Base-by-base conservation (phyloP, 2,797 vertebrate genomes). In the Helostoma temminkii region DNA sequence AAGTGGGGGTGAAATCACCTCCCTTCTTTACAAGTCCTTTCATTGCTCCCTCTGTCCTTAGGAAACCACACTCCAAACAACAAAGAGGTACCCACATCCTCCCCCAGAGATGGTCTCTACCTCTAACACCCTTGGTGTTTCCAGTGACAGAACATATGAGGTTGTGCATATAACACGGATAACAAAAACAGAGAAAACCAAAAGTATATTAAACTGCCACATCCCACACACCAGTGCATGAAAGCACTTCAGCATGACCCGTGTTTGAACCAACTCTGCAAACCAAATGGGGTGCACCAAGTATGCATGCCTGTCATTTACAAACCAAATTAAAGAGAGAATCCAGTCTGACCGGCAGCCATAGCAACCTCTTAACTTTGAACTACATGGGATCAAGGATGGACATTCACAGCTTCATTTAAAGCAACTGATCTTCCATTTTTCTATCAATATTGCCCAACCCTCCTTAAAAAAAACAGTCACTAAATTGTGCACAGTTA, bases 1-100 rank as follows among this genome's bases (percentile, higher is more conserved):
- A 87, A 85, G 68, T 55, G 66, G 72, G 69, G 70, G 68, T 81
- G 82, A 88, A 89, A 84, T 77, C 79, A 78, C 64, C 68, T 76
- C 39, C 71, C 59, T 58, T 74, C 46, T 15, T 21, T 76, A 65
- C 34, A 21, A 61, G 48, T 43, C 76, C 70, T 61, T 72, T 69
- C 67, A 61, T 46, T 66, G 56, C 69, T 82, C 77, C 69, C 49
- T 71, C 67, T 77, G 73, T 82, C 70, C 28, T 80, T 86, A 92
- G 89, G 91, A 93, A 92, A 89, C 87, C 84, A 71, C 78, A 88
- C 74, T 88, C 75, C 80, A 91, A 93, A 92, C 87, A 89, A 81
- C 77, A 43, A 59, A 55, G 82, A 24, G 1, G 30, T 55, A 66
- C 80, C 84, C 79, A 90, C 87, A 89, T 88, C 85, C 88, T 88